Evolutionary conservation across 2,888 invertebrate genomes (phyloP), one percentile per base, ranked within the genome.

Genomic region (Melinaea marsaeus): DNA sequence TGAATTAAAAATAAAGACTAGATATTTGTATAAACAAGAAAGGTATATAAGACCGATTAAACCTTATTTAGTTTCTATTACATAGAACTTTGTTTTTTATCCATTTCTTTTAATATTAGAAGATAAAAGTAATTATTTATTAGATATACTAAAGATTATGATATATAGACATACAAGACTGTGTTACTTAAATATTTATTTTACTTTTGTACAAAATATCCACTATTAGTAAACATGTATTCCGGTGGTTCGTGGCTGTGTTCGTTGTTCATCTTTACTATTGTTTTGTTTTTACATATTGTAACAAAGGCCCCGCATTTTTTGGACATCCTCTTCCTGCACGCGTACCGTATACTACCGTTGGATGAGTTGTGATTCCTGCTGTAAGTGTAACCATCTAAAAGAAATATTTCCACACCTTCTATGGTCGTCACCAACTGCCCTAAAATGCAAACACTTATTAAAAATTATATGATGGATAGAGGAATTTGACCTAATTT

Each of bases 261-360:
- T 0, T 58, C 55, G 0, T 62, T 64, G 0, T 67, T 56, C 0
- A 67, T 66, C 58, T 70, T 75, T 1, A 77, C 45, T 11, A 84
- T 77, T n/a, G 65, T 56, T 6, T 77, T 69, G 4, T 68, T 60
- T 0, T 66, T 70, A 0, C 74, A 71, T 33, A 84, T 37, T 34
- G 81, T 76, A 0, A 79, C 60, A 54, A 72, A 74, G 0, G 84
- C 82, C 22, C 71, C 72, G 63, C 83, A 85, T 7, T 67, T 64
- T n/a, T 65, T 67, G 1, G 78, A 76, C 35, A 70, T 22, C 3
- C 76, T 65, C 56, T 70, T 77, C 2, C 72, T 71, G 32, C 79
- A 79, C 0, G 71, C 74, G 51, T 68, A 79, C 32, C 75, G 69
- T 2, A 32, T 32, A 0, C 77, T 76, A 0, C 73, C 72, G 3